phyloP scores from a whole-genome alignment of 1,140 invertebrate genomes.

The Papilio polytes region DNA sequence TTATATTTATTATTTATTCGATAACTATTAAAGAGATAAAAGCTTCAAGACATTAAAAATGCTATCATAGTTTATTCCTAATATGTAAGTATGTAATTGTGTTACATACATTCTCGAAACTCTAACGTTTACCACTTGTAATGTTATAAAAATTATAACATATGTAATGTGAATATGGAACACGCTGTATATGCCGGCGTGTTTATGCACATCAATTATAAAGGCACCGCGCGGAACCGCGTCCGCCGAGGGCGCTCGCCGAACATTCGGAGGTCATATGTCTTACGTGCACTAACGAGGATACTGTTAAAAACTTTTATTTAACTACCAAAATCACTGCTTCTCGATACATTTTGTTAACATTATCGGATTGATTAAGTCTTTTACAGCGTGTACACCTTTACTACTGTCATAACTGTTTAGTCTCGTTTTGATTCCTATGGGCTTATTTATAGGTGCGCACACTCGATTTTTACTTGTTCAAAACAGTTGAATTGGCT shows the following conservation, averaged over 20 bases:
- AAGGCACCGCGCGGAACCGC: constrained; percentile 76
- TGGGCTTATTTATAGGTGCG: no score
- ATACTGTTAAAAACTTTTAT: constrained; percentile 37
- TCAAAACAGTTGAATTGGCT: no score
- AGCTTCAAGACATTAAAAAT: no score
- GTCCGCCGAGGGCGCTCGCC: constrained; percentile 57
- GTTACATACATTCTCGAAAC: no score
- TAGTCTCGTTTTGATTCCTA: no score
- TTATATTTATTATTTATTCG: no score
- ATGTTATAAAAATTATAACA: neutral
- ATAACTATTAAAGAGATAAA: no score
- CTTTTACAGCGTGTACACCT: no score
- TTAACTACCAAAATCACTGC: constrained; percentile 33
- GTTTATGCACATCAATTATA: constrained; percentile 82
- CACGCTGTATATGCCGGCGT: constrained; percentile 64
- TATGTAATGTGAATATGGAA: constrained; percentile 10
- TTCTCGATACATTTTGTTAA: neutral
- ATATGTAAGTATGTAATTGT: no score
- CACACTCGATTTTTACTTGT: no score
- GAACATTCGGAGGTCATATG: constrained; percentile 71
- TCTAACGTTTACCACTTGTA: neutral
- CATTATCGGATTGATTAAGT: neutral
- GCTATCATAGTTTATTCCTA: no score
- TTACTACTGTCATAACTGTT: no score
- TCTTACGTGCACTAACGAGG: constrained; percentile 40